These are phyloP conservation scores for Lanius ludovicianus DNA, from an alignment of 2,113 vertebrate genomes.

Conservation along the genomic window DNA sequence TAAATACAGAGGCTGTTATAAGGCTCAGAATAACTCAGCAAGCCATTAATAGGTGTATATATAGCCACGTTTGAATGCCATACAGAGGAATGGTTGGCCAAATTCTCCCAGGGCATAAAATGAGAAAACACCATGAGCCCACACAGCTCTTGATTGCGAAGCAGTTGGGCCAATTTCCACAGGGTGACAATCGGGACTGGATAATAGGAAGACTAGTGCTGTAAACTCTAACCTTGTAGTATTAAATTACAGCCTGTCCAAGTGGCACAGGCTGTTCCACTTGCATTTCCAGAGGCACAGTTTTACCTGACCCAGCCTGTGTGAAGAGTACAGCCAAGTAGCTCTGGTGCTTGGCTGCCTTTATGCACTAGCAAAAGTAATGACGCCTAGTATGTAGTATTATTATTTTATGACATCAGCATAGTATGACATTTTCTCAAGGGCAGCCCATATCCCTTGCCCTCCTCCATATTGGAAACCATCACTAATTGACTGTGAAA, in stretches of 20 bases:
- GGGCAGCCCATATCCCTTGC: conserved; percentile 58
- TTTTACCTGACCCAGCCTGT: conserved; percentile 30
- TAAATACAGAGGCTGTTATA: not conserved
- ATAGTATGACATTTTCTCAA: conserved; percentile 69
- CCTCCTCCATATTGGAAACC: conserved; percentile 65
- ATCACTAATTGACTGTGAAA: conserved; percentile 73
- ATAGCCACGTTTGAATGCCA: not conserved
- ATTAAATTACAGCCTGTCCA: conserved; percentile 5
- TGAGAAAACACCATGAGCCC: not conserved
- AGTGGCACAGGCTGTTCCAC: conserved; percentile 8
- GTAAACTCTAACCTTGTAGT: conserved; percentile 7
- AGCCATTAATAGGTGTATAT: not conserved
- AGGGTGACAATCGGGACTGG: not conserved
- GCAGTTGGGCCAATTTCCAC: conserved; percentile 3
- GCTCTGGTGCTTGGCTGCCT: conserved; percentile 56
- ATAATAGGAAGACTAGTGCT: not conserved
- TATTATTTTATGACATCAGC: conserved; percentile 64
- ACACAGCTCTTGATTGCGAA: not conserved
- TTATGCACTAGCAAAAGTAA: conserved; percentile 61
- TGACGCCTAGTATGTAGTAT: conserved; percentile 49
- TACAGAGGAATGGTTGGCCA: not conserved
- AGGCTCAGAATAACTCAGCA: not conserved
- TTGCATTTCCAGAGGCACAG: not conserved
- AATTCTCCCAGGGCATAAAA: not conserved
- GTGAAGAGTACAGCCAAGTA: not conserved